Evolutionary conservation across 2,888 invertebrate species (phyloP).

Genomic region (Polyommatus iphigenia): DNA sequence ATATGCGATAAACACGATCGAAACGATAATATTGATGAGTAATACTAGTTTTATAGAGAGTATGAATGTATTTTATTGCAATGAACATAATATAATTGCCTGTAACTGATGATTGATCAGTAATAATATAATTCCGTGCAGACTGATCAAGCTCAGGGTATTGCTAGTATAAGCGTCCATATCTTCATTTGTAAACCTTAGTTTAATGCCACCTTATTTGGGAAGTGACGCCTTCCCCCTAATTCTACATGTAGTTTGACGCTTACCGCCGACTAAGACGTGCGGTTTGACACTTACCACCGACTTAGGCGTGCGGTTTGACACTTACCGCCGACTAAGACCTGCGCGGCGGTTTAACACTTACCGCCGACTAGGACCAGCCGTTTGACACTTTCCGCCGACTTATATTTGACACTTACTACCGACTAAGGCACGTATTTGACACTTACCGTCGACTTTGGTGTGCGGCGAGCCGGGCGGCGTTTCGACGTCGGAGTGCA

Average conservation of each 20-base stretch:
- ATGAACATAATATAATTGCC: no score
- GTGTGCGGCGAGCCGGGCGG: slow-evolving; percentile 85
- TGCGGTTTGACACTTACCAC: neutral
- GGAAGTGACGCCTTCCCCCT: no score
- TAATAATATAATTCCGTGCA: no score
- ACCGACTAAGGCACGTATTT: neutral
- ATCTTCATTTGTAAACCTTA: no score
- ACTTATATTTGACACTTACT: no score
- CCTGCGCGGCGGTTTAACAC: neutral
- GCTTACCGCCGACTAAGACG: neutral
- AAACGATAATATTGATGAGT: slow-evolving; percentile 1
- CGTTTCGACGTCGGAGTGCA: slow-evolving; percentile 86
- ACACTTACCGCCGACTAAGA: neutral
- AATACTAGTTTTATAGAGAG: neutral
- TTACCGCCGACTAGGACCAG: neutral
- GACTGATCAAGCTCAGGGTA: neutral
- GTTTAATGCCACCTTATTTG: neutral
- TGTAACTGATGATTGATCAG: no score
- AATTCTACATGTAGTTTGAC: neutral
- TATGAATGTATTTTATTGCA: neutral
- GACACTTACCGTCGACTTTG: slow-evolving; percentile 85
- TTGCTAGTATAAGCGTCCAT: neutral
- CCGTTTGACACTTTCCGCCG: no score
- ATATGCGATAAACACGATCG: neutral
- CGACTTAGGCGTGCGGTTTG: neutral